Conservation (phyloP, 2,888 invertebrate genomes). For the Brachyopa scutellaris region DNA sequence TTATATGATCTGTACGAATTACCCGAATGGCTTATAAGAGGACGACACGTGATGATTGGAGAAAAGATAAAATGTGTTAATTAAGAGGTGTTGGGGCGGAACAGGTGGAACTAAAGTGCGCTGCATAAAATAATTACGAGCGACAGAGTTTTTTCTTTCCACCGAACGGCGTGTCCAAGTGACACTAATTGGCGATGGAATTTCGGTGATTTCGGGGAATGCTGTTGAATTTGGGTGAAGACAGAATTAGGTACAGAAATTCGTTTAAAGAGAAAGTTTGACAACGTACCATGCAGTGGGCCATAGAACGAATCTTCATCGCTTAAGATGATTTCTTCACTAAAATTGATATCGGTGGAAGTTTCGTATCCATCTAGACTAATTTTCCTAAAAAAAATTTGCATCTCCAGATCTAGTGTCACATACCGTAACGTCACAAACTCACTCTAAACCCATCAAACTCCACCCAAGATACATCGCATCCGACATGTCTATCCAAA, state of each 20-base stretch:
- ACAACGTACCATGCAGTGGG: neutral
- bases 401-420: no score
- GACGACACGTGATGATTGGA: slow-evolving; percentile 11
- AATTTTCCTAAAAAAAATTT: no score
- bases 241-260: no score
- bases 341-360: no score
- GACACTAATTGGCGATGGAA: slow-evolving; percentile 50
- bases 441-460: no score
- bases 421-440: no score
- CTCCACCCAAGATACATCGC: no score
- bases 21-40: slow-evolving; percentile 8
- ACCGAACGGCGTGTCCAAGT: slow-evolving; percentile 13
- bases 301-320: no score
- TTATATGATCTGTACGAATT: slow-evolving; percentile 65
- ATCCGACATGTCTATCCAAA: no score
- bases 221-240: neutral
- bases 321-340: no score
- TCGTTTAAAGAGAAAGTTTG: slow-evolving; percentile 20
- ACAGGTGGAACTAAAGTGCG: slow-evolving; percentile 51
- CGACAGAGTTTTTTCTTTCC: neutral
- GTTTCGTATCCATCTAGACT: no score
- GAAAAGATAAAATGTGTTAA: slow-evolving; percentile 64
- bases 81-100: slow-evolving; percentile 62
- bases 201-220: slow-evolving; percentile 6
- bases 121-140: slow-evolving; percentile 45